Conservation (phyloP, 2,888 invertebrate species). For the Hanleya hanleyi region DNA sequence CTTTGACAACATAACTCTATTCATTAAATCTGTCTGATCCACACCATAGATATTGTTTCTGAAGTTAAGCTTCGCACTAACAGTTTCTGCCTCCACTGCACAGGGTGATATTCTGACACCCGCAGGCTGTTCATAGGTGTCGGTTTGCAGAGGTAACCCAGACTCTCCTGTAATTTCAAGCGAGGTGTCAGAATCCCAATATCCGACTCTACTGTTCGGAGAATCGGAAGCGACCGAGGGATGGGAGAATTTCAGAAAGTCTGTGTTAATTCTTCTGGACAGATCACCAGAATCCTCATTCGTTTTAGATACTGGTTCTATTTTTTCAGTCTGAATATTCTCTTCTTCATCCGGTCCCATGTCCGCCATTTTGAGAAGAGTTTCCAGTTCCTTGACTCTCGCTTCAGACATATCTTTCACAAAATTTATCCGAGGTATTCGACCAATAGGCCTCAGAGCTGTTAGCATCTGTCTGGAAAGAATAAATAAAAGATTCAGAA, state of each 20-base stretch:
- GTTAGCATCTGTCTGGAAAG: conserved; percentile 46
- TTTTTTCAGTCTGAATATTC: background rate
- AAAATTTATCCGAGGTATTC: conserved; percentile 49
- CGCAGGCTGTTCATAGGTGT: background rate
- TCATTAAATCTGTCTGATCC: conserved; percentile 35
- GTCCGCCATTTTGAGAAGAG: conserved; percentile 46
- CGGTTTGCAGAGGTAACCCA: too few species aligned
- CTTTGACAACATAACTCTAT: conserved; percentile 36
- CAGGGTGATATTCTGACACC: background rate
- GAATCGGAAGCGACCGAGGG: background rate
- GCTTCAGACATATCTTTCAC: conserved; percentile 40
- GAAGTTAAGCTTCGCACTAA: conserved; percentile 15
- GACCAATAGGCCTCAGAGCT: conserved; percentile 42
- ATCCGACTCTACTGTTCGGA: too few species aligned
- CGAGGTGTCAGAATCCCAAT: too few species aligned
- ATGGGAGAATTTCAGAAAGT: background rate
- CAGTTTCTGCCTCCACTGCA: background rate
- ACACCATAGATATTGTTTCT: conserved; percentile 45
- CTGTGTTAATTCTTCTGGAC: background rate
- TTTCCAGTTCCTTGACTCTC: conserved; percentile 36
- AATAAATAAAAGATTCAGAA: conserved; percentile 12
- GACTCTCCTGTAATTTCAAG: too few species aligned
- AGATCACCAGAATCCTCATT: background rate
- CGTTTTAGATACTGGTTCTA: background rate
- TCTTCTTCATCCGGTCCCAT: conserved; percentile 46